Evolutionary conservation across 2,113 vertebrate genomes (phyloP).

Genomic region (Promerops cafer): DNA sequence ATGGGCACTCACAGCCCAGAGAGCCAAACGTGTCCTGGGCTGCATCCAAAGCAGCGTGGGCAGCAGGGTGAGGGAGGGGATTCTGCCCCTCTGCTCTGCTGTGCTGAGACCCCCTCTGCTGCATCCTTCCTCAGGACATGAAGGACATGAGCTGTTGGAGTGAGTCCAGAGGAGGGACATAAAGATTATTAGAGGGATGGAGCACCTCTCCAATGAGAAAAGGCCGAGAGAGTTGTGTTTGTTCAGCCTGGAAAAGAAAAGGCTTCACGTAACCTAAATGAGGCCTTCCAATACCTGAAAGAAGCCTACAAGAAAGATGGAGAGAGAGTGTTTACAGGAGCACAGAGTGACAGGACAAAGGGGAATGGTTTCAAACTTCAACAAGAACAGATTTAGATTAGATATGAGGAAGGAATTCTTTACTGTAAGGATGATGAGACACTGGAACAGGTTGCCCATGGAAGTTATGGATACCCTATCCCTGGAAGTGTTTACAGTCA

Average conservation of each 20-base stretch:
- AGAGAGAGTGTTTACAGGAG: not conserved
- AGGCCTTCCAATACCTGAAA: not conserved
- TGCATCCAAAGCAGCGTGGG: accelerated
- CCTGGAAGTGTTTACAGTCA: not conserved
- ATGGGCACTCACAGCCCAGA: not conserved
- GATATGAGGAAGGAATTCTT: not conserved
- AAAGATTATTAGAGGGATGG: not conserved
- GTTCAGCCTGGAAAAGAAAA: not conserved
- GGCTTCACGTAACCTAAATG: not conserved
- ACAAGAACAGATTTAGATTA: not conserved
- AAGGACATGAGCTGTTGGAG: no score
- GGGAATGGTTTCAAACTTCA: not conserved
- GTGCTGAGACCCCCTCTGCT: not conserved
- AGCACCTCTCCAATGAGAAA: not conserved
- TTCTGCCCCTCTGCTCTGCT: not conserved
- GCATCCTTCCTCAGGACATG: not conserved
- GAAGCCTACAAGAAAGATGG: not conserved
- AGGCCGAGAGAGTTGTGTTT: not conserved
- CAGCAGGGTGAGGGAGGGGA: not conserved
- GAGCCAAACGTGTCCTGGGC: accelerated
- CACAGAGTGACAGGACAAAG: not conserved
- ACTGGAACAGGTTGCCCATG: not conserved
- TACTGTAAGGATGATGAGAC: not conserved
- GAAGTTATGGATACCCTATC: not conserved
- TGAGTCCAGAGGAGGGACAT: accelerated